Base-by-base conservation (phyloP, 2,113 vertebrate species). In the Salvelinus namaycush region DNA sequence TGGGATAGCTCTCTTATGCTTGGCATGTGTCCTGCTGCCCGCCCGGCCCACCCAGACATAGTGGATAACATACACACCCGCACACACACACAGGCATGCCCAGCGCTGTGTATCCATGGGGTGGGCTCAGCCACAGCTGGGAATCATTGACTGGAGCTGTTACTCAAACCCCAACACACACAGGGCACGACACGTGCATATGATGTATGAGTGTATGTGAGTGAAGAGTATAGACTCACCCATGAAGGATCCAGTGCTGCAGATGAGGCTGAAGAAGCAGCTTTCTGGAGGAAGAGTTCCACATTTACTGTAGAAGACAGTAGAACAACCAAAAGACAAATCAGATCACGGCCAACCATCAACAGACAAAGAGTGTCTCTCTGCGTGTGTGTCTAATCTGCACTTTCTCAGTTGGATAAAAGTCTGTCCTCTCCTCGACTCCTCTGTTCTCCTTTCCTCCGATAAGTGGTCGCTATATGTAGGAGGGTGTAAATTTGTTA, bases 181-280 rank as follows among this genome's bases (percentile, higher is more conserved):
- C 65, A 24, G 22, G 12, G 65, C 26, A 67, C 7, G 2, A 67
- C 26, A 67, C 14, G 16, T 16, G 24, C 29, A 16, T 11, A 18
- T 27, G 3, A 65, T 39, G 48, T 77, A 34, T 62, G 44, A 27
- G 54, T 68, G 34, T 76, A 31, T 76, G 29, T 73, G 68, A 27
- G 64, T 57, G 75, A 26, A 54, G 13, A 54, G 51, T 18, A 62
- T 8, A 62, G 16, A 34, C 95, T 94, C 51, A 96, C 95, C 95
- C 93, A 96, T 95, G 76, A 96, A 97, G 59, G 96, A 95, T n/a
- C 96, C 95, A 0, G 94, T 92, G 86, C 95, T 97, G 89, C 96
- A 96, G 81, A 96, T 95, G 81, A 97, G 95, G 81, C 95, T 96
- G 93, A 97, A 97, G 84, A 97, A 95, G 89, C 96, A 96, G 86